Evolutionary conservation across 1,140 invertebrate species (phyloP), one percentile per base, ranked within the genome.

Genomic region (Halictus rubicundus): DNA sequence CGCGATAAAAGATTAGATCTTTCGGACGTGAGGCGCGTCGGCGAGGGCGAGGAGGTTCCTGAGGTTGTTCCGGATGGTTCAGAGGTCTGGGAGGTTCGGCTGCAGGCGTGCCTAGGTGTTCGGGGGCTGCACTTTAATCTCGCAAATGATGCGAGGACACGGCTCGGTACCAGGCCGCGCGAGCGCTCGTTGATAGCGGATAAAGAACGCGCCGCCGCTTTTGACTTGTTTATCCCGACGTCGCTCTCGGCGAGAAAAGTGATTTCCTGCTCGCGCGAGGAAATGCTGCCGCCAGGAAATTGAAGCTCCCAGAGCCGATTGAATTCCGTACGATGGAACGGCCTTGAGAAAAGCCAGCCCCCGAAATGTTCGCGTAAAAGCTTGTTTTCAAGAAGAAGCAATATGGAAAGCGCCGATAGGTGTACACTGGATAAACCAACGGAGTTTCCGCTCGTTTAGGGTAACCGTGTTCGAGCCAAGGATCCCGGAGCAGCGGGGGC

Each of bases 1-100:
- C 61, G 27, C 76, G 85, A 84, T 86, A 87, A 85, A 81, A 87
- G 85, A 87, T 87, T 82, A 85, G 78, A 84, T 64, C 78, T 74
- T 61, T 68, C 63, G 72, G 75, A 66, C 61, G 76, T 68, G 42
- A 46, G 10, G 42, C 42, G 78, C 66, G 57, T 6, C 70, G 42
- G 82, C 70, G 23, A 21, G 16, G 49, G 16, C 49, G 19, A 19
- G 4, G 49, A 4, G 49, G 49, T 5, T 16, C 46, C 32, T 32
- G 32, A 32, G 32, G 32, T 32, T 32, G 32, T 32, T 32, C 32
- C 32, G 32, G 32, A 1, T 2, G 49, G 49, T 5, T 16, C 46
- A 7, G 49, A 21, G 5, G 49, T 27, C 23, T 19, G n/a, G 27
- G 63, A 25, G 73, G 61, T 59, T 37, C 32, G 14, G 42, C 42